Evolutionary conservation across 1,140 invertebrate species (phyloP).

Genomic region (Eubasilissa regina): DNA sequence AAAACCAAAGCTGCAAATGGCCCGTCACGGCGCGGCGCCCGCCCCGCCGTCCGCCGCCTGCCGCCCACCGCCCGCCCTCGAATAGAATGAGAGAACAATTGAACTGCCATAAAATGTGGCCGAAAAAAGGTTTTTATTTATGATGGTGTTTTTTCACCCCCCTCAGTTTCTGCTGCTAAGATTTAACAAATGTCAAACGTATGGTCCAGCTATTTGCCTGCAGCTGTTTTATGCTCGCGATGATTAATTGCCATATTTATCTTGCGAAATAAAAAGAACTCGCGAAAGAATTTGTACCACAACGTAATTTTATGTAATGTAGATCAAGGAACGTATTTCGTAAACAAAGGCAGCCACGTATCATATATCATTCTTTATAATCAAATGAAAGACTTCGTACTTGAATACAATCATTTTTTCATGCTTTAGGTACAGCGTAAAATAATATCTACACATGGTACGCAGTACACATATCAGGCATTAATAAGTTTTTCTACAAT

Average conservation of each 20-base stretch:
- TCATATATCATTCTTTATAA: too few species aligned
- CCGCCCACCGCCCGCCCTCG: not conserved
- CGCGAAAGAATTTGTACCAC: too few species aligned
- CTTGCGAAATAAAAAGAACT: not conserved
- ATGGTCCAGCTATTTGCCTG: conserved; percentile 3
- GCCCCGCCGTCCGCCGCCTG: too few species aligned
- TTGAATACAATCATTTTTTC: too few species aligned
- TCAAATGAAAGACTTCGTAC: too few species aligned
- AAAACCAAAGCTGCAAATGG: conserved; percentile 32
- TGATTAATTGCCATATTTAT: conserved; percentile 26
- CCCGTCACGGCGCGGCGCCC: not conserved
- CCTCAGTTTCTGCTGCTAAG: not conserved
- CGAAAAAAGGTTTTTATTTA: conserved; percentile 35
- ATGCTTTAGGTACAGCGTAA: too few species aligned
- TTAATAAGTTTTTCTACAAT: too few species aligned
- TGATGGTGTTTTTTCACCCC: conserved; percentile 10
- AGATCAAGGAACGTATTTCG: too few species aligned
- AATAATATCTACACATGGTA: too few species aligned
- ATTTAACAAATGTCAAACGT: conserved; percentile 34
- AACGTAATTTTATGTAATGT: too few species aligned
- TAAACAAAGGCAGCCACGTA: too few species aligned
- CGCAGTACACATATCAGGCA: too few species aligned
- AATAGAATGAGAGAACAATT: conserved; percentile 28
- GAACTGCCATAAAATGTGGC: conserved; percentile 34
- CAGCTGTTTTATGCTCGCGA: not conserved